A percentile compares a stretch with the other conserved stretches of the same genome.
These are phyloP conservation scores for Grallaria varia DNA, from an alignment of 2,113 vertebrate species.

Conservation along the genomic window DNA sequence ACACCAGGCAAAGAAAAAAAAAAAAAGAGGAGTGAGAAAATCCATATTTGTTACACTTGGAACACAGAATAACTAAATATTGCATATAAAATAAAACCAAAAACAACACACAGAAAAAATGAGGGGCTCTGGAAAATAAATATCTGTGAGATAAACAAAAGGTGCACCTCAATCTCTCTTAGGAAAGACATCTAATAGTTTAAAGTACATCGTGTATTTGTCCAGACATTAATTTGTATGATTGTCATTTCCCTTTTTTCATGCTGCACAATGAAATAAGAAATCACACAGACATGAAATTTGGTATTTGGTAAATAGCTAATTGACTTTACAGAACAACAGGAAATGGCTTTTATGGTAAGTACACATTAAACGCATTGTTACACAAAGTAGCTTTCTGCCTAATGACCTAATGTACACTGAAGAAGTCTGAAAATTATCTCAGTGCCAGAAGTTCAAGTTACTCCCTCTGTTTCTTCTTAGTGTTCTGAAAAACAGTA, in stretches of 20 bases:
- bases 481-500: background rate
- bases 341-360: slow-evolving; percentile 65
- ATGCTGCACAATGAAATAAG: background rate
- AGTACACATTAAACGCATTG: slow-evolving; percentile 39
- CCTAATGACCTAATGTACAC: slow-evolving; percentile 42
- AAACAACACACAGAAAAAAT: background rate
- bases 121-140: background rate
- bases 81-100: background rate
- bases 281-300: background rate
- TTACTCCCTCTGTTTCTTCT: background rate
- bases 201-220: background rate
- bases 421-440: slow-evolving; percentile 20
- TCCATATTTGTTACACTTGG: background rate
- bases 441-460: slow-evolving; percentile 17
- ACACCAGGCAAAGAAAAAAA: background rate
- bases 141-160: background rate
- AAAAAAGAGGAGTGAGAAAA: background rate
- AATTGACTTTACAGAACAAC: slow-evolving; percentile 57
- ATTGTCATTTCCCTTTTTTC: background rate
- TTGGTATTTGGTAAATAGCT: slow-evolving; percentile 47
- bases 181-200: background rate
- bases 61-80: background rate
- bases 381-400: slow-evolving; percentile 52
- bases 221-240: background rate
- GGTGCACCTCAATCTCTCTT: background rate